phyloP scores from a whole-genome alignment of 1,140 invertebrate genomes.

The Ephestia elutella region DNA sequence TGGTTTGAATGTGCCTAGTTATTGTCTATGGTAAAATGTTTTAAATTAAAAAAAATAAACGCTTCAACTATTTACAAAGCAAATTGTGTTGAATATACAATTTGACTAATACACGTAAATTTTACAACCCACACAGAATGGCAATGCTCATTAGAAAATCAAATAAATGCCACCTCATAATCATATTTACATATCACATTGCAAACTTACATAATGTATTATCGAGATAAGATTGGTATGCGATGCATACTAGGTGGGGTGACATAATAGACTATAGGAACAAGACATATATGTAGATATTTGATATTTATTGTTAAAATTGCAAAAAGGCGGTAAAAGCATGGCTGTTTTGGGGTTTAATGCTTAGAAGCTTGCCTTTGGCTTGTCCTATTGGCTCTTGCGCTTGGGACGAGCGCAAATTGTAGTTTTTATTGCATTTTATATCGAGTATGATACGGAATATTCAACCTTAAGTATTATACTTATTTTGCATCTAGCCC shows the following conservation, averaged over 20 bases:
- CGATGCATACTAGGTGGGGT: neutral
- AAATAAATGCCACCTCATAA: conserved; percentile 45
- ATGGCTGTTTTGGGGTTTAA: neutral
- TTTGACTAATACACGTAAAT: conserved; percentile 16
- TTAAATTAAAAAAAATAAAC: neutral
- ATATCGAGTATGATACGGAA: neutral
- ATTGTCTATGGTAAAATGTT: neutral
- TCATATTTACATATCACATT: conserved; percentile 24
- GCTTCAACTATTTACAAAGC: conserved; percentile 19
- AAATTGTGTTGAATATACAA: conserved; percentile 24
- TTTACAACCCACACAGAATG: conserved; percentile 27
- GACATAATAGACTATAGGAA: neutral
- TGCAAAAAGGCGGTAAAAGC: neutral
- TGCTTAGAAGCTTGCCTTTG: neutral
- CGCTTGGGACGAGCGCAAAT: neutral
- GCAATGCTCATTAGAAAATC: conserved; percentile 56
- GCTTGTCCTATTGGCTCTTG: neutral
- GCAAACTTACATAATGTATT: conserved; percentile 4
- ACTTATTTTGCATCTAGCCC: no score
- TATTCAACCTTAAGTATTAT: neutral
- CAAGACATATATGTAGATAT: neutral
- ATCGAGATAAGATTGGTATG: conserved; percentile 7
- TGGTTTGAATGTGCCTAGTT: neutral
- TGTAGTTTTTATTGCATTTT: neutral
- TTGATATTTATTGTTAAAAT: neutral